A percentile compares a stretch with the other conserved stretches of the same genome.
These are phyloP conservation scores for Sphaeramia orbicularis DNA, from an alignment of 2,797 vertebrate species.

Conservation along the genomic window DNA sequence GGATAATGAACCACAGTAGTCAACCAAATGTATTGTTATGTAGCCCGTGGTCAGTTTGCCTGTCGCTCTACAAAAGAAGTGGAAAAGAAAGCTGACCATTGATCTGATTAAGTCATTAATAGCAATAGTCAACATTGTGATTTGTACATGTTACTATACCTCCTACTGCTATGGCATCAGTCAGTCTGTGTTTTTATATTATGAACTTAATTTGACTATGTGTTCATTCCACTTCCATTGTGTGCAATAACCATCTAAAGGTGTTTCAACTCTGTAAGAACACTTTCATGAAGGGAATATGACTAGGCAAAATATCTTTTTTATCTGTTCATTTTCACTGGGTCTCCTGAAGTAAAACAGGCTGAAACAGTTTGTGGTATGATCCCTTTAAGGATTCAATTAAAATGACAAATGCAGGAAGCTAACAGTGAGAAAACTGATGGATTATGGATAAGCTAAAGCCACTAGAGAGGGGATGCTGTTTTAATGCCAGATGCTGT, in stretches of 20 bases:
- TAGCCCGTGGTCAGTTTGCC: slow-evolving; percentile 42
- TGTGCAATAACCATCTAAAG: slow-evolving; percentile 74
- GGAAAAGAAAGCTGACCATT: slow-evolving; percentile 34
- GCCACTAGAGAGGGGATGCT: slow-evolving; percentile 6
- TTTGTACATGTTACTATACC: slow-evolving; percentile 51
- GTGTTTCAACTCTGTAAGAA: slow-evolving; percentile 43
- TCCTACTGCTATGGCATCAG: slow-evolving; percentile 51
- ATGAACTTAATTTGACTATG: slow-evolving; percentile 26
- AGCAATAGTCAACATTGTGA: slow-evolving; percentile 75
- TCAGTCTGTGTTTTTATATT: slow-evolving; percentile 50
- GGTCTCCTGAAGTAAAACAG: slow-evolving; percentile 15
- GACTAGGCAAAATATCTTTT: slow-evolving; percentile 24
- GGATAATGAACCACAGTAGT: slow-evolving; percentile 9
- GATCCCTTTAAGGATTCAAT: slow-evolving; percentile 8
- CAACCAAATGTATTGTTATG: slow-evolving; percentile 48
- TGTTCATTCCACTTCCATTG: slow-evolving; percentile 47
- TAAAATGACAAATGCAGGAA: slow-evolving; percentile 15
- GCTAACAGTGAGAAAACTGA: not conserved
- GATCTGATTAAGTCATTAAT: slow-evolving; percentile 59
- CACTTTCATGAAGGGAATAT: slow-evolving; percentile 40
- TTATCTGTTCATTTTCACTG: slow-evolving; percentile 6
- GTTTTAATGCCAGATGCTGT: slow-evolving; percentile 1
- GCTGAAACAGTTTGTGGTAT: slow-evolving; percentile 1
- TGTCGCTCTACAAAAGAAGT: slow-evolving; percentile 28
- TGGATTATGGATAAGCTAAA: slow-evolving; percentile 9